Conservation (phyloP, 1,140 invertebrate genomes). For the Sarcophaga peregrina region DNA sequence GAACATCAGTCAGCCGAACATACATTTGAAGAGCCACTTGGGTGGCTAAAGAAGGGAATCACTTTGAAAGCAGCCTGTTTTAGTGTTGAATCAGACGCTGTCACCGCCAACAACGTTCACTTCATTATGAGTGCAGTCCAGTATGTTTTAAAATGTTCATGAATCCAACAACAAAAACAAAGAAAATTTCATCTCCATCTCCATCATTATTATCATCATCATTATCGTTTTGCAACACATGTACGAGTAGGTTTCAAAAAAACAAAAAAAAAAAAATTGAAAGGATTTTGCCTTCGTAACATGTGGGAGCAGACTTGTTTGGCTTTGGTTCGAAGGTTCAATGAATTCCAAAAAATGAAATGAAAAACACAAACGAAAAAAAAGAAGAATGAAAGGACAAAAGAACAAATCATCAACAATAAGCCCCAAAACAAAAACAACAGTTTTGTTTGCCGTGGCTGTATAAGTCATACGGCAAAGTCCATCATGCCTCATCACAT, state of each 20-base stretch:
- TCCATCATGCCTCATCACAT: background rate
- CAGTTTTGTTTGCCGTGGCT: background rate
- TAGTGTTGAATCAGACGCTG: conserved; percentile 17
- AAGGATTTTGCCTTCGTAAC: background rate
- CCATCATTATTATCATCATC: conserved; percentile 1
- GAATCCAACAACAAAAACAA: background rate
- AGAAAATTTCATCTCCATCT: too few species aligned
- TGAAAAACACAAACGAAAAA: background rate
- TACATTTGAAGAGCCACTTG: background rate
- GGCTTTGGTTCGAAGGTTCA: background rate
- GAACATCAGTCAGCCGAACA: background rate
- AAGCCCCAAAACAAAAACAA: background rate
- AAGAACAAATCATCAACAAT: background rate
- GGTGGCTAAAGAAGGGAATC: conserved; percentile 14
- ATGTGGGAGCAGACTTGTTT: background rate
- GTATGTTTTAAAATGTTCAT: background rate
- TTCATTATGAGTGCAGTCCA: background rate
- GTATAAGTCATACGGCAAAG: background rate
- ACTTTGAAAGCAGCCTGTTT: background rate
- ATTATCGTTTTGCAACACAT: background rate
- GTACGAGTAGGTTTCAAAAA: background rate
- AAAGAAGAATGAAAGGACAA: background rate
- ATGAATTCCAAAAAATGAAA: background rate
- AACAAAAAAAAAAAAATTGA: background rate
- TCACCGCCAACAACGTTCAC: background rate